Evolutionary conservation across 2,113 vertebrate genomes (phyloP).

Genomic region (Psammodynastes pulverulentus): DNA sequence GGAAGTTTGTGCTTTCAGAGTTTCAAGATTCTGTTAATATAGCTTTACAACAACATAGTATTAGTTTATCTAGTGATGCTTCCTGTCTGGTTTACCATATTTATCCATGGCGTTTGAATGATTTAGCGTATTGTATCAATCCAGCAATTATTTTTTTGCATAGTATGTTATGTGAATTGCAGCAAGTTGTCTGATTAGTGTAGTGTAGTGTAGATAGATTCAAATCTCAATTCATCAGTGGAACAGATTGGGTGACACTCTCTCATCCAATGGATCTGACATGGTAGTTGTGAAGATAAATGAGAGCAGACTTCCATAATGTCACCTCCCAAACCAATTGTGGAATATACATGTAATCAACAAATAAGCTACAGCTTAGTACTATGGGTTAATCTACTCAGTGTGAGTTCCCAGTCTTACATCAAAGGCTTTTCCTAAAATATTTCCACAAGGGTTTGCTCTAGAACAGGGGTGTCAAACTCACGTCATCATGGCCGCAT

Average conservation of each 20-base stretch:
- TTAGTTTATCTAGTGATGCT: not conserved
- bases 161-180: not conserved
- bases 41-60: not conserved
- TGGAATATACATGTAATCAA: not conserved
- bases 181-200: not conserved
- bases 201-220: not conserved
- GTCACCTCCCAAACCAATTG: not conserved
- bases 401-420: not conserved
- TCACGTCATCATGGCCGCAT: no score
- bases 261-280: not conserved
- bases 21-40: not conserved
- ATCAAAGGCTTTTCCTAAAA: not conserved
- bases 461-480: no score
- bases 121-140: not conserved
- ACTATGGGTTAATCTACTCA: not conserved
- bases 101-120: not conserved
- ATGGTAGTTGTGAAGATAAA: not conserved
- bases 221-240: not conserved
- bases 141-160: not conserved
- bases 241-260: not conserved
- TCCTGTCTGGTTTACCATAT: not conserved
- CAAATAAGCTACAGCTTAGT: not conserved
- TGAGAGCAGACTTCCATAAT: not conserved
- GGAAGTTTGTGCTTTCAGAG: not conserved
- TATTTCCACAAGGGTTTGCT: not conserved